Evolutionary conservation across 1,140 invertebrate species (phyloP), one percentile per base, ranked within the genome.

Genomic region (Bombus confusus): DNA sequence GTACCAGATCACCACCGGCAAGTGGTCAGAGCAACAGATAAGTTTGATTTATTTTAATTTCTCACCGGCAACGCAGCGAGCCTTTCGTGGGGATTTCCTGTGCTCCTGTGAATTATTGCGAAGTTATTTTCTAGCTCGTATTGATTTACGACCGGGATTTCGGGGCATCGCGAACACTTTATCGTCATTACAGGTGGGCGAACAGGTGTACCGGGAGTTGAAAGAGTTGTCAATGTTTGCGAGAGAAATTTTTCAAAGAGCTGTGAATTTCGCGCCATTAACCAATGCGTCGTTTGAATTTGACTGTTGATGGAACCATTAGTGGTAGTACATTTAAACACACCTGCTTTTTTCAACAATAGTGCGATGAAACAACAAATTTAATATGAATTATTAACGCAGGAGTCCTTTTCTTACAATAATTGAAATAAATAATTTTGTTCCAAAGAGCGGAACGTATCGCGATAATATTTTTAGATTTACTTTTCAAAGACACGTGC

Each of bases 31-130:
- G 91, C 90, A 92, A 91, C 91, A 94, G 93, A 94, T 94, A 94
- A 94, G 91, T 93, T 92, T 93, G 93, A 94, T 94, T 94, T 94
- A 94, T 94, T 92, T 94, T 93, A 92, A 93, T 94, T 94, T 94
- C 89, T 91, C 92, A 90, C 80, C 78, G 77, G 85, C 80, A 88
- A 88, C 87, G 87, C 86, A 83, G 80, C 82, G 82, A 71, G 80
- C 84, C 80, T 88, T 90, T 90, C 80, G 86, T 73, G 83, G 80
- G 81, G 87, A 90, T 90, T 88, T 75, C 78, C 89, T 69, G 75
- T 31, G 79, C 83, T 64, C 75, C 76, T 73, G 86, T 93, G 92
- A 92, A 88, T 93, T 93, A 92, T 88, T 88, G 89, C 89, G 76
- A 90, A 93, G 90, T 93, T 94, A 91, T 92, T 94, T 93, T 93